phyloP scores from a whole-genome alignment of 2,888 invertebrate genomes.

The Drosophila lacicola region DNA sequence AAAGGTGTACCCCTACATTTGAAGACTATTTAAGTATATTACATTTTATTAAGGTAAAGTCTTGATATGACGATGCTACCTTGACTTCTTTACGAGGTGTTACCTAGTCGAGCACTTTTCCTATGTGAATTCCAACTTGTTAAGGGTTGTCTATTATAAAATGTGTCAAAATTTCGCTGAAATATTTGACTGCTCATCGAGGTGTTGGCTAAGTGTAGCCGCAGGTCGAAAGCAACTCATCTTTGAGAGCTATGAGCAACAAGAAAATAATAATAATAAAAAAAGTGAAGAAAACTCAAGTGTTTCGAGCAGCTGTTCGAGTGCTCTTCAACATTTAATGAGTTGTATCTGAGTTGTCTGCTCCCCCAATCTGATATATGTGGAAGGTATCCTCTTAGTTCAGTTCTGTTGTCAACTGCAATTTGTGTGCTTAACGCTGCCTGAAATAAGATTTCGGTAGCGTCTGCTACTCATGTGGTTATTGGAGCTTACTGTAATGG shows the following conservation, averaged over 20 bases:
- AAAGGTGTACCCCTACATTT: too few species aligned
- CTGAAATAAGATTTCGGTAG: constrained; percentile 72
- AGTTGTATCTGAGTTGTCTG: constrained; percentile 41
- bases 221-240: constrained; percentile 38
- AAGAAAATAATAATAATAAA: constrained; percentile 1
- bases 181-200: constrained; percentile 54
- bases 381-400: constrained; percentile 16
- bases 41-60: not conserved
- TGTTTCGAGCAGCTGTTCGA: constrained; percentile 59
- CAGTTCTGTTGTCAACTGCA: constrained; percentile 59
- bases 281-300: constrained; percentile 5
- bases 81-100: not conserved
- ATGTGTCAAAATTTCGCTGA: constrained; percentile 51
- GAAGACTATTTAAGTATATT: too few species aligned
- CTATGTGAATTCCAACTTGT: too few species aligned
- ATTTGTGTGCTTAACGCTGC: constrained; percentile 77
- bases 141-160: not conserved
- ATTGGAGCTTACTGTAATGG: constrained; percentile 77
- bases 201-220: constrained; percentile 68
- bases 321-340: constrained; percentile 70
- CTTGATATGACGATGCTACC: not conserved
- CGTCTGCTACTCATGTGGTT: constrained; percentile 62
- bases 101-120: not conserved
- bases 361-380: not conserved
- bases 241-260: constrained; percentile 28